Conservation (phyloP, 1,140 invertebrate species). For the Leguminivora glycinivorella region DNA sequence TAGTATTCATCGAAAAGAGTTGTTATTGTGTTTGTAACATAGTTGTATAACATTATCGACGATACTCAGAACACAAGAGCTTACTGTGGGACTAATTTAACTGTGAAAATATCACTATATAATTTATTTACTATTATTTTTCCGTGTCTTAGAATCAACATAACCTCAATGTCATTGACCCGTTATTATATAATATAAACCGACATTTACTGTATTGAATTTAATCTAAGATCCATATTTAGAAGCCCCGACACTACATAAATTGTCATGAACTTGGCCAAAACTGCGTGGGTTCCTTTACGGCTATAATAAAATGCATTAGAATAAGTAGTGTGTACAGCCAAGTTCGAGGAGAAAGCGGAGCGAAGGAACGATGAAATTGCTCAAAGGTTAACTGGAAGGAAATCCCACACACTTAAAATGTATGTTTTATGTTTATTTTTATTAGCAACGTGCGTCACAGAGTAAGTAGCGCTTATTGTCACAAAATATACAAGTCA, state of each 20-base stretch:
- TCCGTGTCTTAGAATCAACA: not conserved
- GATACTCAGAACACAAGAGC: no score
- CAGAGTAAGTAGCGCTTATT: no score
- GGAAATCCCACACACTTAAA: no score
- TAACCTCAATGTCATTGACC: not conserved
- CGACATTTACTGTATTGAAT: not conserved
- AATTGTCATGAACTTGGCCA: not conserved
- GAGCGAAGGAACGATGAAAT: not conserved
- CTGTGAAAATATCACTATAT: no score
- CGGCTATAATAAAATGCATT: not conserved
- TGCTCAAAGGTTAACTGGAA: no score
- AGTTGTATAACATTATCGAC: no score
- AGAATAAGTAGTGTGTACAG: not conserved
- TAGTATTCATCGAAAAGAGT: no score
- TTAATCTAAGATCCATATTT: not conserved
- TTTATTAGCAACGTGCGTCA: no score
- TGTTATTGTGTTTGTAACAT: no score
- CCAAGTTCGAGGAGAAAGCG: not conserved
- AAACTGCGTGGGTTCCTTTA: constrained; percentile 11
- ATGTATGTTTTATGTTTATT: no score
- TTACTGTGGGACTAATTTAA: no score
- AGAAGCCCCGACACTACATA: not conserved
- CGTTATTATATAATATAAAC: not conserved
- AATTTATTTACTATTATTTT: not conserved
- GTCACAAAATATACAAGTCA: no score